Evolutionary conservation across 1,140 invertebrate genomes (phyloP), one percentile per base, ranked within the genome.

Genomic region (Venustaconcha ellipsiformis): DNA sequence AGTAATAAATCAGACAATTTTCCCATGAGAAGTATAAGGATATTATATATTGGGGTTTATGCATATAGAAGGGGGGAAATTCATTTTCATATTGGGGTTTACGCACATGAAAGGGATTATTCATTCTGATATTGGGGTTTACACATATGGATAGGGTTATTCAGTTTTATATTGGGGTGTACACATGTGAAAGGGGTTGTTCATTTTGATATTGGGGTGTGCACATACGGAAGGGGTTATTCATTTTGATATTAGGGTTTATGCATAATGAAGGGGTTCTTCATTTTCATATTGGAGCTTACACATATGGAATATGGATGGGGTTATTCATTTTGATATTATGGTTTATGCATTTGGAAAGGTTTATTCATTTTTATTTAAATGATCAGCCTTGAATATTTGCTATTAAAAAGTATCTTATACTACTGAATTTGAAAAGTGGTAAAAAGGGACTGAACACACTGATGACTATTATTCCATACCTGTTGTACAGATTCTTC

Each of bases 401-500:
- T 17, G 8, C 8, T n/a, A 6, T n/a, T 18, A 23, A 57, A 18
- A n/a, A 71, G 37, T 15, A 62, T 18, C 30, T 23, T 60, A 14
- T 26, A 57, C n/a, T 70, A n/a, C 15, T 58, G n/a, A 18, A 71
- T 4, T 65, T 15, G 15, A n/a, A 37, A 65, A 30, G 37, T 6
- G 37, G 37, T 4, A 48, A 6, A 6, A 8, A 48, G 37, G 37
- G 1, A 48, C 37, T 48, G 37, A 48, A 48, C 37, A 8, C 37
- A 48, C 4, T 8, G 37, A 48, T 48, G 0, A 48, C 37, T 6
- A 48, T 48, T 1, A 11, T 48, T 48, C 30, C 70, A 74, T 83
- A 92, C 92, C 80, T 92, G 89, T 74, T 90, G 82, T 30, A 92
- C 78, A 78, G 87, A 82, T 17, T 91, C 89, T 75, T 89, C 88